Evolutionary conservation across 1,140 invertebrate species (phyloP), one percentile per base, ranked within the genome.

Genomic region (Anoplolepis gracilipes): DNA sequence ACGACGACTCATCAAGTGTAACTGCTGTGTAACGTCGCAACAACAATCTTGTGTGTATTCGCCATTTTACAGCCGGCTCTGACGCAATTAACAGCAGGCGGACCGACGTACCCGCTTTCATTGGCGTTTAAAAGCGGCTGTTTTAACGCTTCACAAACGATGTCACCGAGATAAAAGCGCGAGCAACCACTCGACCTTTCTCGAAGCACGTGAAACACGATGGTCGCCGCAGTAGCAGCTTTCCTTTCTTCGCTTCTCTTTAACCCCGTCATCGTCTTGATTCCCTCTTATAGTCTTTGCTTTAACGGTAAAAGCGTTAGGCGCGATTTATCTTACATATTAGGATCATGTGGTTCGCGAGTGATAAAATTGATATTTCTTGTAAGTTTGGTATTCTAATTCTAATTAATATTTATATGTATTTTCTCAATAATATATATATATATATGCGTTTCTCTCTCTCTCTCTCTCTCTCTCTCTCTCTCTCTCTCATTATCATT

Each of bases 41-140:
- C 64, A 28, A 33, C 61, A 62, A 61, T 22, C 49, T 59, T 19
- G 19, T 65, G 46, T 61, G 22, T 11, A 33, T 25, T 42, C 16
- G 6, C 55, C 19, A 62, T 77, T 77, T 65, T 65, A 36, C 28
- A 46, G 7, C n/a, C 33, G 19, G 10, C 3, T 16, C 30, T 77
- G 39, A 65, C 19, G 39, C 25, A 77, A 65, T 65, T 65, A 77
- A 67, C 64, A 22, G 30, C 25, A 33, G 13, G 22, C 36, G 28
- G 13, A 8, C 25, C 59, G 3, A 36, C 25, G 55, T 64, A 11
- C 19, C 22, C 11, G 42, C 36, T 49, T 67, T 53, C 61, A 49
- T 49, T 33, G 25, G 19, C 13, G 28, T 49, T 78, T 69, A 79
- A 85, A 85, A 67, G 30, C 64, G 33, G 46, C 77, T 81, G 67